Evolutionary conservation across 2,113 vertebrate genomes (phyloP), one percentile per base, ranked within the genome.

Genomic region (Macrotis lagotis): DNA sequence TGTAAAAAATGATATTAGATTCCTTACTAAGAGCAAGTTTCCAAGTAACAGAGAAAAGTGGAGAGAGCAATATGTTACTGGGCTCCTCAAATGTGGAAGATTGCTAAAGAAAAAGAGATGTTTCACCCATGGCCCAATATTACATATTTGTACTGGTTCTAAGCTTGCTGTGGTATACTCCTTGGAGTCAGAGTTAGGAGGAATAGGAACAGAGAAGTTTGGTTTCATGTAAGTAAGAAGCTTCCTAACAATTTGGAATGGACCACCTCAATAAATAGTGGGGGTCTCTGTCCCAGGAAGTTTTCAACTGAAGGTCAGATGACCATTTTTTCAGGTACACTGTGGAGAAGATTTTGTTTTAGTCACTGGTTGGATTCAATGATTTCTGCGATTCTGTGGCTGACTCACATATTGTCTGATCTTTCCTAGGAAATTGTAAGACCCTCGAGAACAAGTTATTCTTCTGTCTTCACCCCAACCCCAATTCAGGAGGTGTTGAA

Each of bases 161-260:
- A n/a, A 50, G 50, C 55, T 3, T 49, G 49, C 37, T 74, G 3
- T 24, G 28, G 51, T 0, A 0, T 48, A 12, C 31, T 0, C 31
- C 0, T 22, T 25, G 53, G 92, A 0, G 44, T 66, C 66, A 83
- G n/a, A 44, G n/a, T 83, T 44, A 83, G n/a, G n/a, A 83, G n/a
- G 19, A 74, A 83, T 83, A 16, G n/a, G 16, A 44, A n/a, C 7
- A 44, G 37, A 83, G 66, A n/a, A 6, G 31, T 74, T 83, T n/a
- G 66, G 66, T 83, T 83, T 83, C 66, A 83, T 83, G 7, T 83
- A 83, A 44, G 66, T 44, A 83, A 83, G 44, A 83, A 44, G n/a
- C 66, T 83, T 83, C 37, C 66, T 83, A 83, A 83, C n/a, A 83
- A 66, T 44, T 83, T 83, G 37, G 66, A 44, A 83, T 44, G n/a